phyloP scores from a whole-genome alignment of 2,113 vertebrate species.

The Oreochromis aureus region DNA sequence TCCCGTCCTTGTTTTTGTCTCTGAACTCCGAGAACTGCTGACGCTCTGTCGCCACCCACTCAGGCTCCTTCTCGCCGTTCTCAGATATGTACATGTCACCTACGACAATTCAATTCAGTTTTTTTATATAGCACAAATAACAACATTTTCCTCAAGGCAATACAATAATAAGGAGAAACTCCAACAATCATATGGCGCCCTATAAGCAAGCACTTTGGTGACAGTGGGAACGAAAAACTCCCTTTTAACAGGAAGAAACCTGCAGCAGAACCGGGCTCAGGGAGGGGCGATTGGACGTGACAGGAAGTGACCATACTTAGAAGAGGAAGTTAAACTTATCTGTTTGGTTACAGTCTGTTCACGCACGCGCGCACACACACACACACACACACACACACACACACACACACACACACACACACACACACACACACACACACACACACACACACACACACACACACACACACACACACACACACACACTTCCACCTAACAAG shows the following conservation, averaged over 20 bases:
- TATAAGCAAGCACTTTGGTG: not conserved
- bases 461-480: too few species aligned
- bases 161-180: not conserved
- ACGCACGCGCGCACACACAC: fast-evolving
- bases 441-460: not conserved
- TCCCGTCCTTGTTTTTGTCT: constrained; percentile 90
- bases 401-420: too few species aligned
- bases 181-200: not conserved
- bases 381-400: not conserved
- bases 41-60: constrained; percentile 87
- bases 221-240: not conserved
- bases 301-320: not conserved
- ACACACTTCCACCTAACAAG: not conserved
- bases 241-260: not conserved
- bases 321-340: not conserved
- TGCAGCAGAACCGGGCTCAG: not conserved
- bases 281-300: not conserved
- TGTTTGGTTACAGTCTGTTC: not conserved
- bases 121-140: not conserved
- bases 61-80: constrained; percentile 77
- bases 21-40: constrained; percentile 89
- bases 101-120: constrained; percentile 23
- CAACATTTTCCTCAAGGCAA: not conserved
- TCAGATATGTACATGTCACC: constrained; percentile 88
- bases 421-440: not conserved